phyloP scores from a whole-genome alignment of 2,888 invertebrate genomes.

The Rhagophthalmus giganteus region DNA sequence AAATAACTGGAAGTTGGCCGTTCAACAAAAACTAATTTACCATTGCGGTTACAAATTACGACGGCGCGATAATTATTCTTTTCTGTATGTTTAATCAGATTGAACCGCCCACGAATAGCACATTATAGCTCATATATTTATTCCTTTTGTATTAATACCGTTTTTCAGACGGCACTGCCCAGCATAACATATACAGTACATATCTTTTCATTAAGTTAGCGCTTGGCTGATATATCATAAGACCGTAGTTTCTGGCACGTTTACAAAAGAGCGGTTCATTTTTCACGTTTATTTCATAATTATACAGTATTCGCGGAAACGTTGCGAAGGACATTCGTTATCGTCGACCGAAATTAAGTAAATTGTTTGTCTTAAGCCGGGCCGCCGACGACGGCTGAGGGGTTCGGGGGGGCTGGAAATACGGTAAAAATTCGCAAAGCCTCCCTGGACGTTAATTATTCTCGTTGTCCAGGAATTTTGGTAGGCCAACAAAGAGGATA shows the following conservation, averaged over 20 bases:
- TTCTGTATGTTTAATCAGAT: conserved; percentile 50
- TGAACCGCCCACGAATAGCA: conserved; percentile 51
- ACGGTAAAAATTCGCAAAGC: too few relatives aligned
- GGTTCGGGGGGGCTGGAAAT: too few relatives aligned
- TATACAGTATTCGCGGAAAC: conserved; percentile 4
- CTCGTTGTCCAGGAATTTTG: too few relatives aligned
- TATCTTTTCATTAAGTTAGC: conserved; percentile 55
- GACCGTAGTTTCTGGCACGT: conserved; percentile 43
- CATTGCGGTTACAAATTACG: conserved; percentile 49
- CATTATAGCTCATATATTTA: conserved; percentile 45
- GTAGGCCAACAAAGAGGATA: neutral
- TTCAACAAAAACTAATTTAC: conserved; percentile 25
- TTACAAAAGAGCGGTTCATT: conserved; percentile 41
- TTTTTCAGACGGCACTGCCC: conserved; percentile 45
- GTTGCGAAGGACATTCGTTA: too few relatives aligned
- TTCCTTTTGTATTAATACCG: conserved; percentile 48
- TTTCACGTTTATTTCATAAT: conserved; percentile 23
- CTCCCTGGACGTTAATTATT: too few relatives aligned
- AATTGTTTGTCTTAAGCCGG: too few relatives aligned
- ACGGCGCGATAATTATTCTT: conserved; percentile 52
- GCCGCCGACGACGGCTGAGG: too few relatives aligned
- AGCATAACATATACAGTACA: conserved; percentile 52
- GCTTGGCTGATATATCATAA: conserved; percentile 52
- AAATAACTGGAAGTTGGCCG: too few relatives aligned
- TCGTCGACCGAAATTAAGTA: too few relatives aligned